phyloP scores from a whole-genome alignment of 2,797 vertebrate species.

The Sebastes aleutianus region DNA sequence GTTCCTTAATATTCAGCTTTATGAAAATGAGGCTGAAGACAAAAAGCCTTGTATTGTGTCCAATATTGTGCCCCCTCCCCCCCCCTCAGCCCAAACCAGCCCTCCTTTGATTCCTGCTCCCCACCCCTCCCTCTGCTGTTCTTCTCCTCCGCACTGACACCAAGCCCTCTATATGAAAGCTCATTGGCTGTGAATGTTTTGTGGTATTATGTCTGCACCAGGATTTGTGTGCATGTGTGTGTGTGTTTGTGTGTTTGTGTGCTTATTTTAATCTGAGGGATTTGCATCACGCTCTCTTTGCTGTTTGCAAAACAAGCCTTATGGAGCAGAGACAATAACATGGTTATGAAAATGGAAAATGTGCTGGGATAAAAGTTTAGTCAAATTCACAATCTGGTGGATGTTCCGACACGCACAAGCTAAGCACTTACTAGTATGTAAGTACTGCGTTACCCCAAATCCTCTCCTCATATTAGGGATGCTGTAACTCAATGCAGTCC shows the following conservation, averaged over 20 bases:
- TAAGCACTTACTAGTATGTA: background rate
- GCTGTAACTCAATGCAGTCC: background rate
- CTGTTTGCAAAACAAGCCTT: constrained; percentile 49
- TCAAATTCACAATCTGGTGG: constrained; percentile 5
- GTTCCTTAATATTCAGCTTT: constrained; percentile 75
- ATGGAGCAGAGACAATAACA: constrained; percentile 27
- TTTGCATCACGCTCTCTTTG: constrained; percentile 45
- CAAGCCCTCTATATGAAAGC: constrained; percentile 46
- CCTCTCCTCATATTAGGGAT: background rate
- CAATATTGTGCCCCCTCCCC: background rate
- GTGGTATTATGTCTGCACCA: constrained; percentile 54
- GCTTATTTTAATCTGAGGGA: constrained; percentile 57
- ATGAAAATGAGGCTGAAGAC: constrained; percentile 74
- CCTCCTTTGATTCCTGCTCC: background rate
- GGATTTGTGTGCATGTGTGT: constrained; percentile 63
- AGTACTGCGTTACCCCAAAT: background rate
- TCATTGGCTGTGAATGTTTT: constrained; percentile 53
- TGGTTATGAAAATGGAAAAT: constrained; percentile 37
- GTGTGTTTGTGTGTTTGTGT: constrained; percentile 43
- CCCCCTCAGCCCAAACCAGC: background rate
- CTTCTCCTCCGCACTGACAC: constrained; percentile 37
- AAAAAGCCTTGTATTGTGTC: constrained; percentile 62
- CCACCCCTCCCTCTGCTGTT: constrained; percentile 39
- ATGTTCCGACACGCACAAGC: background rate
- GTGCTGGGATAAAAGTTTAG: background rate